These are phyloP conservation scores for Phoxinus dragarum DNA, from an alignment of 2,797 vertebrate genomes.

Conservation along the genomic window DNA sequence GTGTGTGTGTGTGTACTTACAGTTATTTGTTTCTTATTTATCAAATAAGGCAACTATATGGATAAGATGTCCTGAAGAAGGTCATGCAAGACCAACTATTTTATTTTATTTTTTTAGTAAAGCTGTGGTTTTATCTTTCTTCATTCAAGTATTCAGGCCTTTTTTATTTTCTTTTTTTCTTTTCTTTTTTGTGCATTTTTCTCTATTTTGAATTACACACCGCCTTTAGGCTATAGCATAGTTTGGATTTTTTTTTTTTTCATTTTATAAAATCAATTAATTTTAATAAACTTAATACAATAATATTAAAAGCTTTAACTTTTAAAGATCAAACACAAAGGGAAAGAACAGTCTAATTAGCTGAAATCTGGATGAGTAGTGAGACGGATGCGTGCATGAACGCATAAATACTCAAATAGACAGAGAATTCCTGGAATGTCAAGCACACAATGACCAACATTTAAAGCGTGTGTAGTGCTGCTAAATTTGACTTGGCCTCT, in stretches of 20 bases:
- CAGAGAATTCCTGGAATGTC: constrained; percentile 50
- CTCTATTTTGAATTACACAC: background rate
- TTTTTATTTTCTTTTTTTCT: too few species aligned
- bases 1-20: too few species aligned
- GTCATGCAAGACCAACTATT: background rate
- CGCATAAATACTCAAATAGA: constrained; percentile 3
- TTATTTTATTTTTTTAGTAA: background rate
- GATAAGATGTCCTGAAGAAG: background rate
- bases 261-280: background rate
- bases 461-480: constrained; percentile 50
- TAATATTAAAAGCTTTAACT: background rate
- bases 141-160: too few species aligned
- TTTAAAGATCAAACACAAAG: background rate
- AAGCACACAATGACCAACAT: constrained; percentile 57
- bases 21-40: background rate
- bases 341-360: background rate
- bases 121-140: background rate
- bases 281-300: background rate
- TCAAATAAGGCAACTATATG: background rate
- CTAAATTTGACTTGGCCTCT: constrained; percentile 64
- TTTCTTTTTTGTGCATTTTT: too few species aligned
- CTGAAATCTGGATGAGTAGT: background rate
- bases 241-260: background rate
- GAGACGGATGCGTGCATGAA: background rate
- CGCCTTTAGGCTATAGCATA: background rate